Conservation (phyloP, 2,113 vertebrate genomes). For the Labeo catla region DNA sequence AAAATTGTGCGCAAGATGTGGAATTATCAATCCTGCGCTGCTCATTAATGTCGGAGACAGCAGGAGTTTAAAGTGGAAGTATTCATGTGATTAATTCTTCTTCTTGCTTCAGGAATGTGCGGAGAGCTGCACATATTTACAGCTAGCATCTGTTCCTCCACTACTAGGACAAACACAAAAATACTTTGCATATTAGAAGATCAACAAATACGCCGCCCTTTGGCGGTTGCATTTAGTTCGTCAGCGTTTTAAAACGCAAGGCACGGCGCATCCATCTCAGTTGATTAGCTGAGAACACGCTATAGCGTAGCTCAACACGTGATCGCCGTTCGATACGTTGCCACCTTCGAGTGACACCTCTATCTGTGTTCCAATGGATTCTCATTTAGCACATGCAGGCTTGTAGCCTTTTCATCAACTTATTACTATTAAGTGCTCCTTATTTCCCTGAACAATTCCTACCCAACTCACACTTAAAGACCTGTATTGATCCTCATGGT, state of each 20-base stretch:
- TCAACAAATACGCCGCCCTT: background rate
- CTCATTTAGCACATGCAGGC: slow-evolving; percentile 75
- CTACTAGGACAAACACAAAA: background rate
- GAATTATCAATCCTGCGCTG: slow-evolving; percentile 44
- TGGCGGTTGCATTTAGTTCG: background rate
- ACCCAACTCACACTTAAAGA: slow-evolving; percentile 74
- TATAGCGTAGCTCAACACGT: slow-evolving; percentile 21
- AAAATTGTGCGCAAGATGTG: slow-evolving; percentile 22
- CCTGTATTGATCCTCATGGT: slow-evolving; percentile 82
- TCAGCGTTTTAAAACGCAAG: background rate
- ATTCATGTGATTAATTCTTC: slow-evolving; percentile 19
- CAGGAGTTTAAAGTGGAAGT: slow-evolving; percentile 10
- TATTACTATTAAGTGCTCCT: slow-evolving; percentile 79
- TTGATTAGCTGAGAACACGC: slow-evolving; percentile 27
- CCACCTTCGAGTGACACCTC: slow-evolving; percentile 48
- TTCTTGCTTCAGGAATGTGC: slow-evolving; percentile 17
- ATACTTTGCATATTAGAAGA: slow-evolving; percentile 21
- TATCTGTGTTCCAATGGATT: slow-evolving; percentile 63
- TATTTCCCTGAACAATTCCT: slow-evolving; percentile 78
- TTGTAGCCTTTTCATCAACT: slow-evolving; percentile 77
- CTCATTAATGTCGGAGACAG: slow-evolving; percentile 36
- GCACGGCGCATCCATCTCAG: slow-evolving; percentile 4
- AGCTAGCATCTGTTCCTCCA: slow-evolving; percentile 27
- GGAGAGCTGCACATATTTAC: slow-evolving; percentile 30
- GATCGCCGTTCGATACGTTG: slow-evolving; percentile 35